Percentiles rank a stretch among this genome's conserved stretches.
phyloP scores from a whole-genome alignment of 2,797 vertebrate genomes.

The Pelochelys cantorii region DNA sequence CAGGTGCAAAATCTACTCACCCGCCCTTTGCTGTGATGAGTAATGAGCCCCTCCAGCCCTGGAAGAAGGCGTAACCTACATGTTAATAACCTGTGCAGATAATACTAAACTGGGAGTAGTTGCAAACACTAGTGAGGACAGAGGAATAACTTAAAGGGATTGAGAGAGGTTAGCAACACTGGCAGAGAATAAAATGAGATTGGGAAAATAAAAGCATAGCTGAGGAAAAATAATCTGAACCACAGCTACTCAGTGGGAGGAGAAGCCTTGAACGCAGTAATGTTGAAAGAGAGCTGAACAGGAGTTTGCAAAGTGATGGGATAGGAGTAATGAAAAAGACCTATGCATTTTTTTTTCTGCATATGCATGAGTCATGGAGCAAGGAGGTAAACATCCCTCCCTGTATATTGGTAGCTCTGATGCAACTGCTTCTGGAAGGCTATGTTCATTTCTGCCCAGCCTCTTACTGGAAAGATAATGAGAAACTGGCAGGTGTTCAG shows the following conservation, averaged over 20 bases:
- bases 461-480: not conserved
- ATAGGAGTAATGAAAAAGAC: not conserved
- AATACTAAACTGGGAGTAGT: not conserved
- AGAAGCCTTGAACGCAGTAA: not conserved
- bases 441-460: not conserved
- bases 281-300: not conserved
- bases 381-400: not conserved
- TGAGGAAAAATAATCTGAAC: not conserved
- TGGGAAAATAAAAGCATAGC: constrained; percentile 25
- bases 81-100: not conserved
- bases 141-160: constrained; percentile 11
- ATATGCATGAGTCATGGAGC: not conserved
- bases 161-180: not conserved
- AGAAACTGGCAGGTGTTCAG: not conserved
- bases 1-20: not conserved
- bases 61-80: constrained; percentile 27
- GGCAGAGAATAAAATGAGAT: not conserved
- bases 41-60: constrained; percentile 32
- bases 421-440: not conserved
- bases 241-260: not conserved
- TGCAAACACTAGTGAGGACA: not conserved
- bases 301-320: not conserved
- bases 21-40: constrained; percentile 20
- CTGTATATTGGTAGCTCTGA: not conserved
- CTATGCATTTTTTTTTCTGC: not conserved